These are phyloP conservation scores for Mormyrops attenuatus DNA, from an alignment of 2,797 vertebrate genomes.

Conservation along the genomic window DNA sequence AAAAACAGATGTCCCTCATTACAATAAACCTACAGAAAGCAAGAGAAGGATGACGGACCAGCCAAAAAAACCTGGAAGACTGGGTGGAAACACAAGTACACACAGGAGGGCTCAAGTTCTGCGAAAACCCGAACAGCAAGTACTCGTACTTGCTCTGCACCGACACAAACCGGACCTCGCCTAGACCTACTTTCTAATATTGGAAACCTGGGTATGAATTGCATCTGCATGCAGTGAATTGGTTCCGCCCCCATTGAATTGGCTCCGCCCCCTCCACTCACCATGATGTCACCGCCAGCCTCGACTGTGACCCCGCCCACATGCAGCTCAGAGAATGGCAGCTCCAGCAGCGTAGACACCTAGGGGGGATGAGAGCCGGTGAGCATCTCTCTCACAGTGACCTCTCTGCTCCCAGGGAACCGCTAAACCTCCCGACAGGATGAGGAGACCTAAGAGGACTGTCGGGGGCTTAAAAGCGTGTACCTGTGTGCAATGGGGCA, in stretches of 20 bases:
- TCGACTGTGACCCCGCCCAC: constrained; percentile 34
- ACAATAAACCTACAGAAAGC: constrained; percentile 24
- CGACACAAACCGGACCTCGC: background rate
- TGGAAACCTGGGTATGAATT: background rate
- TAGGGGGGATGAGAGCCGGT: background rate
- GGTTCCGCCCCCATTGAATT: background rate
- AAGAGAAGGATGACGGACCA: constrained; percentile 12
- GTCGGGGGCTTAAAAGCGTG: background rate
- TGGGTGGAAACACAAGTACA: constrained; percentile 29
- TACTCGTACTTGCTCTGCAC: background rate
- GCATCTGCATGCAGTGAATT: background rate
- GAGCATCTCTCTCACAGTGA: background rate
- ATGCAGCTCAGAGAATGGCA: constrained; percentile 50
- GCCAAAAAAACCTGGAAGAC: constrained; percentile 21
- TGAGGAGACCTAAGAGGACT: background rate
- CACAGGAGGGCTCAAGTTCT: background rate
- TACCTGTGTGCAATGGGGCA: background rate
- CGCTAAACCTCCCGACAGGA: background rate
- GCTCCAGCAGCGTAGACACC: constrained; percentile 42
- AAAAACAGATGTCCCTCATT: constrained; percentile 42
- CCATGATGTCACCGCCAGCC: constrained; percentile 48
- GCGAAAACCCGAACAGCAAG: background rate
- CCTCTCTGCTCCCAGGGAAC: background rate
- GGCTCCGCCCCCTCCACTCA: constrained; percentile 25
- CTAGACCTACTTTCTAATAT: background rate